A percentile compares a stretch with the other conserved stretches of the same genome.
Conservation (phyloP, 2,888 invertebrate species). For the Chymomyza fuscimana region DNA sequence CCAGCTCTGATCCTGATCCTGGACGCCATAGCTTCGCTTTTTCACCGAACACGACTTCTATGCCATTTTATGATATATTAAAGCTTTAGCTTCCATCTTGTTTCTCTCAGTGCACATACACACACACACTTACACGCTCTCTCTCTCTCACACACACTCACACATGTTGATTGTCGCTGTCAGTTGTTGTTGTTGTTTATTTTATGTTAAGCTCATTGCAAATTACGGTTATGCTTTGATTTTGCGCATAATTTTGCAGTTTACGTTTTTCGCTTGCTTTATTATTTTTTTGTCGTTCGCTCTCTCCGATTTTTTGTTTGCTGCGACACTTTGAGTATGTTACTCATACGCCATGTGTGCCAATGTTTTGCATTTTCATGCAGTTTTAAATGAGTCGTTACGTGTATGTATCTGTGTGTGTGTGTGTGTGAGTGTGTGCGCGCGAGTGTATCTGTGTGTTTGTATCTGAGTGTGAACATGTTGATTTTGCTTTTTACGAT, state of each 20-base stretch:
- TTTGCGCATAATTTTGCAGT: conserved; percentile 65
- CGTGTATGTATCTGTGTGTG: not conserved
- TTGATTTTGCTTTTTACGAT: conserved; percentile 38
- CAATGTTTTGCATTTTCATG: conserved; percentile 41
- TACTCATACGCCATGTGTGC: conserved; percentile 66
- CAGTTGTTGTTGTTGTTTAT: conserved; percentile 16
- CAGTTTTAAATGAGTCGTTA: conserved; percentile 63
- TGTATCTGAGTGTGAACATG: not conserved
- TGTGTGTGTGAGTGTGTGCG: no score
- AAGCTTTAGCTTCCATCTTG: no score
- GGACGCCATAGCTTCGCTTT: no score
- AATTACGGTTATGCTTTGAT: conserved; percentile 72
- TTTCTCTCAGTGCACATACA: not conserved
- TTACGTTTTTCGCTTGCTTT: not conserved
- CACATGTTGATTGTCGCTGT: not conserved
- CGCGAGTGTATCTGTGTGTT: no score
- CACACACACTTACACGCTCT: not conserved
- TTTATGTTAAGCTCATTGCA: conserved; percentile 44
- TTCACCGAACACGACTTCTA: no score
- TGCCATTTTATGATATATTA: no score
- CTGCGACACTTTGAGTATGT: conserved; percentile 50
- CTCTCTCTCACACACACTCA: not conserved
- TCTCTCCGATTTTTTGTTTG: not conserved
- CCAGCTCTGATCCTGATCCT: no score
- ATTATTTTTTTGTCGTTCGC: not conserved